phyloP scores from a whole-genome alignment of 1,140 invertebrate genomes.

The Cylas formicarius region DNA sequence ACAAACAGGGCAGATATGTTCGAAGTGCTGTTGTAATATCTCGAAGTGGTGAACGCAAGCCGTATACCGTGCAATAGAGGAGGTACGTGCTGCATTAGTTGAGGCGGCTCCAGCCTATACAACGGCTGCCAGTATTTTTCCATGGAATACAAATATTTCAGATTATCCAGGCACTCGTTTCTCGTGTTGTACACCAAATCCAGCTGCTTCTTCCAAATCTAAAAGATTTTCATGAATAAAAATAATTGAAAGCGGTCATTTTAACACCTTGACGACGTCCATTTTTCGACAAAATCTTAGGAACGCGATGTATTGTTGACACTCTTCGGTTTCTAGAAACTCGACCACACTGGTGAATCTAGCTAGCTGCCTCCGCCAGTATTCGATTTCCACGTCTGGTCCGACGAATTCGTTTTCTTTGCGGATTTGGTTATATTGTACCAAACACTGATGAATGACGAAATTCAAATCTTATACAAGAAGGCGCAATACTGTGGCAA shows the following conservation, averaged over 20 bases:
- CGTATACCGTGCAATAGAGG: constrained; percentile 65
- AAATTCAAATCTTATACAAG: neutral
- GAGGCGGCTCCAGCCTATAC: constrained; percentile 65
- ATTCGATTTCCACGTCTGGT: constrained; percentile 69
- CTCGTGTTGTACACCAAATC: constrained; percentile 62
- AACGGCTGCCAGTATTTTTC: constrained; percentile 81
- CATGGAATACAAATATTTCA: constrained; percentile 79
- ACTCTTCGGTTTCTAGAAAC: constrained; percentile 60
- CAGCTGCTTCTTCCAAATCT: constrained; percentile 73
- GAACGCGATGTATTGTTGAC: constrained; percentile 58
- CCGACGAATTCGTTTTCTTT: constrained; percentile 75
- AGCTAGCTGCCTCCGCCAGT: constrained; percentile 72
- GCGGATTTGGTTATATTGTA: constrained; percentile 64
- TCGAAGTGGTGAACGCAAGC: constrained; percentile 78
- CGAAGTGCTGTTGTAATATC: constrained; percentile 76
- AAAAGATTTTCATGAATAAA: constrained; percentile 13
- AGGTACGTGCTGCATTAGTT: constrained; percentile 62
- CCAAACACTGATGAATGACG: constrained; percentile 47
- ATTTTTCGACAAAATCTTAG: constrained; percentile 41
- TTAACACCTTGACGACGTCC: constrained; percentile 19
- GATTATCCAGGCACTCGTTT: constrained; percentile 82
- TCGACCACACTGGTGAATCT: constrained; percentile 74
- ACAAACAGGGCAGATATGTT: constrained; percentile 70
- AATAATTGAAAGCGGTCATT: neutral
- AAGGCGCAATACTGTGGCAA: neutral